Base-by-base conservation (phyloP, 2,888 invertebrate genomes). In the Stomorhina lunata region DNA sequence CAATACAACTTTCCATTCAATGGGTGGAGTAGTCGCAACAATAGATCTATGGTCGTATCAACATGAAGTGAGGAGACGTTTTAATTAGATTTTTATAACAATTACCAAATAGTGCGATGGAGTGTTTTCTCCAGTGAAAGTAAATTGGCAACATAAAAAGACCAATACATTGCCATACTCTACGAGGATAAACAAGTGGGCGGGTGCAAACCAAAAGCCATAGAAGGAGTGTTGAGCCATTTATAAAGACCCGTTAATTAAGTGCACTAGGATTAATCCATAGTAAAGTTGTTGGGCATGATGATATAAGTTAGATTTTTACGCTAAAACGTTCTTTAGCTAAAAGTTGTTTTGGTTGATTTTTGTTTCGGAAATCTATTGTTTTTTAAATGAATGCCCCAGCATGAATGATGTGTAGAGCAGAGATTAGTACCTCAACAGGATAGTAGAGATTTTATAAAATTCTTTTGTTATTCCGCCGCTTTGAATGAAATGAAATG, bases 41-140 rank as follows among this genome's bases (percentile, higher is more conserved):
- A 5, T n/a, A 6, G 22, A n/a, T 20, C 15, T 55, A 5, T 15
- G 4, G n/a, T n/a, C n/a, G n/a, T 22, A 48, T 37, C 10, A 32
- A 0, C 15, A 15, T 12, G 20, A 45, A 17, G 17, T 27, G 40
- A 65, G 29, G 40, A 50, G 43, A 61, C 59, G 45, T 37, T 71
- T 79, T 73, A 84, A 78, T 83, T 83, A 79, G 78, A 76, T 81
- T 83, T 83, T 68, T 71, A 53, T 65, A 63, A 69, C 45, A 78
- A 78, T 78, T 78, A 68, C 22, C 61, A 20, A 65, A 57, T 53
- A 22, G 66, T 71, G 75, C 65, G 61, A 63, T 75, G 71, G 12
- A 37, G 32, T 45, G 59, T 45, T 68, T n/a, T n/a, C 48, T 40
- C 15, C 20, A 79, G 79, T 79, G 75, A 79, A 82, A 82, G 82